Evolutionary conservation across 2,888 invertebrate genomes (phyloP).

Genomic region (Caenorhabditis plicata): DNA sequence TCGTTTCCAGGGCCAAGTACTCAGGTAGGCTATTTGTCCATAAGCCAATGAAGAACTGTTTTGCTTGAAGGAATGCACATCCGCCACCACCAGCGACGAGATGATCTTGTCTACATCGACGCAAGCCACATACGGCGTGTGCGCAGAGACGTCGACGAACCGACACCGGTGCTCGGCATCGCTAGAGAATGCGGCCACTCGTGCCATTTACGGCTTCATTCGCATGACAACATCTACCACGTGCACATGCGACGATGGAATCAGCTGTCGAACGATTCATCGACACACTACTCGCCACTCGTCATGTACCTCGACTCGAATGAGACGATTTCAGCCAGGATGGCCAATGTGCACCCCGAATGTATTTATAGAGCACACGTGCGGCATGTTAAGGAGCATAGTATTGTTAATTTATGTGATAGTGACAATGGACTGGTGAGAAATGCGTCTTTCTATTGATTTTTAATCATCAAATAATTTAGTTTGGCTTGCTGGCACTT

Average conservation of each 20-base stretch:
- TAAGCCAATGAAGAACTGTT: not conserved
- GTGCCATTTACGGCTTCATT: conserved; percentile 49
- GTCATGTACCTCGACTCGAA: conserved; percentile 57
- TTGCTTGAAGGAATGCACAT: conserved; percentile 15
- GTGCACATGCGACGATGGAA: conserved; percentile 43
- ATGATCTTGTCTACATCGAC: conserved; percentile 36
- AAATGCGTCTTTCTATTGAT: too few relatives aligned
- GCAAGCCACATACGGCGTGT: conserved; percentile 31
- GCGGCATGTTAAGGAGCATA: conserved; percentile 39
- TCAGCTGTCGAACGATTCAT: conserved; percentile 37
- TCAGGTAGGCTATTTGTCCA: conserved; percentile 11
- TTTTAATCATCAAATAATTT: conserved; percentile 8
- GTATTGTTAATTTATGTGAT: conserved; percentile 62
- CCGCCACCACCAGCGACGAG: conserved; percentile 20
- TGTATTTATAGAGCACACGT: conserved; percentile 58
- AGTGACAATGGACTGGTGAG: conserved; percentile 56
- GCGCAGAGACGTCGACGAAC: conserved; percentile 13
- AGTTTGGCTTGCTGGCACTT: conserved; percentile 62
- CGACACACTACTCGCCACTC: conserved; percentile 45
- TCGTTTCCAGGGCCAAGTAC: conserved; percentile 37
- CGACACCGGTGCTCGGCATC: conserved; percentile 27
- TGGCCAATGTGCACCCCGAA: conserved; percentile 39
- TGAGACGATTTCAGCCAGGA: conserved; percentile 41
- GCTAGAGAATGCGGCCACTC: conserved; percentile 52
- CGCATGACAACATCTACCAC: conserved; percentile 36